Conservation (phyloP, 2,797 vertebrate species). For the Amblyopsis hoosieri region DNA sequence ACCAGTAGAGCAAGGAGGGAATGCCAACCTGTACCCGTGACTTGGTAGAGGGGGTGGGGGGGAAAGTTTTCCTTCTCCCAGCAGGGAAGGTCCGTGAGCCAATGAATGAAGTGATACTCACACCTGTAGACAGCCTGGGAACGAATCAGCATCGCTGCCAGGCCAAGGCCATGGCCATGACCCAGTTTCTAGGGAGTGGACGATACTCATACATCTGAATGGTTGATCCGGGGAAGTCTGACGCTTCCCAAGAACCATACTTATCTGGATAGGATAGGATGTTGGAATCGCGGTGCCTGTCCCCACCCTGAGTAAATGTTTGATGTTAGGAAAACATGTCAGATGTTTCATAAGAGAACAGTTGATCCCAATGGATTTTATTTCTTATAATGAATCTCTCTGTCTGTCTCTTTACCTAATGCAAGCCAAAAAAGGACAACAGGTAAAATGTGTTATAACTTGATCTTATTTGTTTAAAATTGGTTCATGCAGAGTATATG, state of each 20-base stretch:
- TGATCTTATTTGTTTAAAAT: not conserved
- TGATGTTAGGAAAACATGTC: not conserved
- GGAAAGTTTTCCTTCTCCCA: slow-evolving; percentile 40
- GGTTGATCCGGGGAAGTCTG: slow-evolving; percentile 49
- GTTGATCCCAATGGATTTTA: not conserved
- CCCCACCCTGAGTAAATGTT: slow-evolving; percentile 26
- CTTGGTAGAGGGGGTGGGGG: slow-evolving; percentile 26
- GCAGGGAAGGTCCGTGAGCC: slow-evolving; percentile 36
- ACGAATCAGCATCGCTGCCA: slow-evolving; percentile 21
- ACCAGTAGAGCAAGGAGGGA: slow-evolving; percentile 59
- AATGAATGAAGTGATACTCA: slow-evolving; percentile 39
- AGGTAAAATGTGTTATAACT: slow-evolving; percentile 59
- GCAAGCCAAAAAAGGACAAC: slow-evolving; percentile 62
- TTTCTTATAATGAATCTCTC: slow-evolving; percentile 23
- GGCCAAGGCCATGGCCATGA: not conserved
- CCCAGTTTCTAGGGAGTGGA: not conserved
- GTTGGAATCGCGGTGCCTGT: slow-evolving; percentile 18
- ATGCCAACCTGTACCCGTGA: slow-evolving; percentile 79
- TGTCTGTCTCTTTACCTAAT: slow-evolving; percentile 38
- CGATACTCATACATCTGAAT: slow-evolving; percentile 18
- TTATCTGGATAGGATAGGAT: too few relatives aligned
- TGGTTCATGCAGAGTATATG: not conserved
- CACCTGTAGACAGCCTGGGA: slow-evolving; percentile 61
- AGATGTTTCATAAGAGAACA: too few relatives aligned
- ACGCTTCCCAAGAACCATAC: slow-evolving; percentile 5